phyloP scores from a whole-genome alignment of 2,888 invertebrate genomes.

The Drosophila ustulata region DNA sequence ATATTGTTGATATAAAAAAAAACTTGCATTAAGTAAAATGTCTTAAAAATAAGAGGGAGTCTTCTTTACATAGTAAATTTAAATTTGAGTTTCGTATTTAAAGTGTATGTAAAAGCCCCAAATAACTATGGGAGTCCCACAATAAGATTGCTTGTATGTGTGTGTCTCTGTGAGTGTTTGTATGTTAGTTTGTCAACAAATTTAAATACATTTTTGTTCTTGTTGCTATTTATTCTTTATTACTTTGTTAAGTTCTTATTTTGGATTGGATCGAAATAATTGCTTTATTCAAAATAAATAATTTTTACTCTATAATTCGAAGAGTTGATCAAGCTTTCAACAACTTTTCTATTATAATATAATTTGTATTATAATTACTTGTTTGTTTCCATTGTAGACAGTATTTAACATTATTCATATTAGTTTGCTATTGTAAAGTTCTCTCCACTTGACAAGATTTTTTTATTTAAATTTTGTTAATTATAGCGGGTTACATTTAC shows the following conservation, averaged over 20 bases:
- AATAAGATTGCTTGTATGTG: constrained; percentile 55
- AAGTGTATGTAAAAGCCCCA: constrained; percentile 31
- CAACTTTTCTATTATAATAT: constrained; percentile 19
- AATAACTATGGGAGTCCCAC: constrained; percentile 29
- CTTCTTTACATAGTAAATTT: constrained; percentile 48
- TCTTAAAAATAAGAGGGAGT: constrained; percentile 59
- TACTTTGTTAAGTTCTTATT: constrained; percentile 20
- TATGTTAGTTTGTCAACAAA: constrained; percentile 62
- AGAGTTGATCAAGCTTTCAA: constrained; percentile 16
- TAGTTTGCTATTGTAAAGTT: constrained; percentile 54
- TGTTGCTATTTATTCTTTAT: constrained; percentile 43
- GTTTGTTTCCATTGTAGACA: constrained; percentile 34
- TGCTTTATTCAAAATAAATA: constrained; percentile 54
- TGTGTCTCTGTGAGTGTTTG: constrained; percentile 14
- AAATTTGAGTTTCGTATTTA: constrained; percentile 24
- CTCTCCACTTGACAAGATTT: constrained; percentile 24
- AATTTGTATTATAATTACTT: constrained; percentile 14
- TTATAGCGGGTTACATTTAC: constrained; percentile 69
- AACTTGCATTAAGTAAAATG: constrained; percentile 55
- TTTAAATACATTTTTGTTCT: constrained; percentile 49
- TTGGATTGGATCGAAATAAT: constrained; percentile 53
- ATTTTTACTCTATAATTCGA: constrained; percentile 30
- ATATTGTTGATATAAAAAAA: constrained; percentile 40
- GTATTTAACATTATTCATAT: constrained; percentile 34
- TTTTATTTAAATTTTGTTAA: constrained; percentile 74